phyloP scores from a whole-genome alignment of 2,888 invertebrate species.

The Synanthedon myopaeformis region DNA sequence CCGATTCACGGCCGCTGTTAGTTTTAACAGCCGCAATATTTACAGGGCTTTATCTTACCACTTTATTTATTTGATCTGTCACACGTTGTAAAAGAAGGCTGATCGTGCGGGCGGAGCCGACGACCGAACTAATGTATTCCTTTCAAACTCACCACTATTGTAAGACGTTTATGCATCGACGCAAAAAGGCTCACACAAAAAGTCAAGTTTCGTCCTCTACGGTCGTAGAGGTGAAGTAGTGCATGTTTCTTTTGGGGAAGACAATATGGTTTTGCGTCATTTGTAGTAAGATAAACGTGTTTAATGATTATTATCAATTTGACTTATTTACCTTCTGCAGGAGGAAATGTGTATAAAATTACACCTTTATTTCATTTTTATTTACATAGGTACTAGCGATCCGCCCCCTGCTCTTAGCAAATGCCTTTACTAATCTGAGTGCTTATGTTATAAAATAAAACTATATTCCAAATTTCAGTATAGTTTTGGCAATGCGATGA shows the following conservation, averaged over 20 bases:
- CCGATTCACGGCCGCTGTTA: not conserved
- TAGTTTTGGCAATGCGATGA: too few relatives aligned
- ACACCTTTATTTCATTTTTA: too few relatives aligned
- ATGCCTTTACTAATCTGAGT: too few relatives aligned
- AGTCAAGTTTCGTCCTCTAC: constrained; percentile 38
- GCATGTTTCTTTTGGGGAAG: constrained; percentile 24
- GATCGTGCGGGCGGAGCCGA: constrained; percentile 19
- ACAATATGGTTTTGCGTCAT: constrained; percentile 33
- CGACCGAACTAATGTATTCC: constrained; percentile 57
- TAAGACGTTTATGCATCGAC: constrained; percentile 44
- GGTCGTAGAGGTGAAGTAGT: constrained; percentile 34
- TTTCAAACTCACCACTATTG: constrained; percentile 48
- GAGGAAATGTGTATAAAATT: not conserved
- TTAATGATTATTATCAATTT: not conserved
- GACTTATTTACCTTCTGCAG: not conserved
- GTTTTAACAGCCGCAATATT: not conserved
- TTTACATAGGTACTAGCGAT: too few relatives aligned
- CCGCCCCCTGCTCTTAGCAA: too few relatives aligned
- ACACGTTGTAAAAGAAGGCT: constrained; percentile 16
- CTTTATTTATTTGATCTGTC: constrained; percentile 18
- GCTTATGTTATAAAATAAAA: too few relatives aligned
- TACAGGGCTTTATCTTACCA: constrained; percentile 7
- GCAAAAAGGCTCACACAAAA: constrained; percentile 46
- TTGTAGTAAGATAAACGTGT: not conserved
- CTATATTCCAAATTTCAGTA: too few relatives aligned